Conservation (phyloP, 2,797 vertebrate species). For the Sebastes minor region DNA sequence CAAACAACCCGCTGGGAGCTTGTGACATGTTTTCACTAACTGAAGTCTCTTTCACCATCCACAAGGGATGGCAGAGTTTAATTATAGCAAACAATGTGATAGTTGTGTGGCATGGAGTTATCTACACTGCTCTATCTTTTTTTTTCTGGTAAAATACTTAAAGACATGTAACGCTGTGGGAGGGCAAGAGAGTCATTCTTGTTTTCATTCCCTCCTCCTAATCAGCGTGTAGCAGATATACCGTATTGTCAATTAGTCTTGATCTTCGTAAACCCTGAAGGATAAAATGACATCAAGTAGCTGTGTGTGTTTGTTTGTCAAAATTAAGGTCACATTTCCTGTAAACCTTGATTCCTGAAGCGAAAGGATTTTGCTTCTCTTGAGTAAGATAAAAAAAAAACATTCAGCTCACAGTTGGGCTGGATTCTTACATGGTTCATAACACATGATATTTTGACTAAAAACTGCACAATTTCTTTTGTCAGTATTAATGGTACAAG, state of each 20-base stretch:
- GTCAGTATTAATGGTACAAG: neutral
- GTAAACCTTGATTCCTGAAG: neutral
- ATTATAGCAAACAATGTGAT: constrained; percentile 71
- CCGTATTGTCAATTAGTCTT: constrained; percentile 8
- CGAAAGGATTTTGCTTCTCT: neutral
- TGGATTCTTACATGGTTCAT: neutral
- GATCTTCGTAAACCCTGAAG: constrained; percentile 16
- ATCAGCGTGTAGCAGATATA: constrained; percentile 15
- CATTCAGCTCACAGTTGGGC: neutral
- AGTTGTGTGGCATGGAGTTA: constrained; percentile 50
- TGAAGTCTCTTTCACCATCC: constrained; percentile 57
- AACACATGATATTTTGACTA: neutral
- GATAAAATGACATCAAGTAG: constrained; percentile 3
- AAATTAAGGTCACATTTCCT: neutral
- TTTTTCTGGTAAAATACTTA: constrained; percentile 12
- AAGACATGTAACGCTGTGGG: neutral
- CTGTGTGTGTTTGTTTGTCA: neutral
- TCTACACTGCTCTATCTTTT: constrained; percentile 2
- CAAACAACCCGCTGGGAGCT: constrained; percentile 66
- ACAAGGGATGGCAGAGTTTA: constrained; percentile 63
- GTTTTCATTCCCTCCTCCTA: constrained; percentile 22
- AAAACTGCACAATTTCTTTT: neutral
- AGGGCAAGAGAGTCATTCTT: constrained; percentile 17
- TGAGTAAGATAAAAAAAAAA: neutral
- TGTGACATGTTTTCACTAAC: constrained; percentile 63